These are phyloP conservation scores for Dryoscopus gambensis DNA, from an alignment of 2,113 vertebrate genomes.

Conservation along the genomic window DNA sequence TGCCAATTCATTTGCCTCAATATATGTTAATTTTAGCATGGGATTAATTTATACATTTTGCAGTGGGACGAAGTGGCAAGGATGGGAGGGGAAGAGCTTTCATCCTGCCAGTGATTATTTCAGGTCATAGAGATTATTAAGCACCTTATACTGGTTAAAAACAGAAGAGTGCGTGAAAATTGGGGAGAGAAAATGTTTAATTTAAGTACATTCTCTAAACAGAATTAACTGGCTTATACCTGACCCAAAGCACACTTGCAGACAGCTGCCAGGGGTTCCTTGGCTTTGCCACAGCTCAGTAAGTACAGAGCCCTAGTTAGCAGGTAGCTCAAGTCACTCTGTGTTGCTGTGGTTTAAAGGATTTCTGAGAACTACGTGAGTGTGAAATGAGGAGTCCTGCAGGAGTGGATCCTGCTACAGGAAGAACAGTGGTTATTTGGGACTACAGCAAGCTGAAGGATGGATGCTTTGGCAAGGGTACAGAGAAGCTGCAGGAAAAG, in stretches of 20 bases:
- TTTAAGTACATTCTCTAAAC: not conserved
- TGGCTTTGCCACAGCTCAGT: not conserved
- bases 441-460: not conserved
- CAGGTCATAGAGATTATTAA: not conserved
- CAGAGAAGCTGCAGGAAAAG: not conserved
- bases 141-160: not conserved
- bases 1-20: constrained; percentile 24
- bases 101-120: not conserved
- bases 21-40: constrained; percentile 33
- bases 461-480: not conserved
- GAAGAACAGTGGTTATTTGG: not conserved
- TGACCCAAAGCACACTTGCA: not conserved
- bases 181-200: not conserved
- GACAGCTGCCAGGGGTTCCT: not conserved
- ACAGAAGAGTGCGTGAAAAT: not conserved
- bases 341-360: not conserved
- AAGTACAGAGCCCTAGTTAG: not conserved
- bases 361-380: not conserved
- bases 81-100: not conserved
- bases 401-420: not conserved
- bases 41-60: constrained; percentile 13
- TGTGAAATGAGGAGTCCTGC: not conserved
- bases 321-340: not conserved
- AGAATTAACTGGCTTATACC: not conserved
- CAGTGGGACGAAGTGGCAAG: not conserved